These are phyloP conservation scores for Caenorhabditis zanzibari DNA, from an alignment of 2,888 invertebrate species.

Conservation along the genomic window DNA sequence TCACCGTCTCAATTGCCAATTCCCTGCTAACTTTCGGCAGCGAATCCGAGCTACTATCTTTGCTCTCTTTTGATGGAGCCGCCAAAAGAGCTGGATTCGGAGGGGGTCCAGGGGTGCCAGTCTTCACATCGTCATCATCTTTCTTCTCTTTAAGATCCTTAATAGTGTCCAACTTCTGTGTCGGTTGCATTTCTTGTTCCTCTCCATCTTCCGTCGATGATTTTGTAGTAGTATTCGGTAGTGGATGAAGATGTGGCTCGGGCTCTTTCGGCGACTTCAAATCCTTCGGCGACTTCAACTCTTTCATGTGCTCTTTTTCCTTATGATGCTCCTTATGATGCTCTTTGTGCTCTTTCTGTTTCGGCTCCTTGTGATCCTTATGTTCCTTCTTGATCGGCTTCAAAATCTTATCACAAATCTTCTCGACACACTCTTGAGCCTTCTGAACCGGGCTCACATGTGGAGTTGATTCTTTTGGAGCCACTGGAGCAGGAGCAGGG, in stretches of 20 bases:
- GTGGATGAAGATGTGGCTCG: not conserved
- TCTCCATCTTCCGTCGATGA: constrained; percentile 25
- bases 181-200: constrained; percentile 11
- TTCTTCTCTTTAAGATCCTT: constrained; percentile 20
- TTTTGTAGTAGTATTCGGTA: constrained; percentile 4
- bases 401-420: constrained; percentile 19
- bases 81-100: not conserved
- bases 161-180: not conserved
- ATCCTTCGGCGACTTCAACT: not conserved
- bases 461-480: constrained; percentile 8
- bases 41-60: not conserved
- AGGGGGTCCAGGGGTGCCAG: not conserved
- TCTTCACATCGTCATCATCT: constrained; percentile 12
- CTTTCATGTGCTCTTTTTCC: not conserved
- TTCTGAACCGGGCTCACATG: constrained; percentile 8
- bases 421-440: constrained; percentile 27
- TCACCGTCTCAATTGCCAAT: not conserved
- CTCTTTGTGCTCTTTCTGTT: constrained; percentile 1
- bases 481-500: not conserved
- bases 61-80: not conserved
- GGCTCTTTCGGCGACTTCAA: constrained; percentile 1
- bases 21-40: not conserved
- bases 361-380: constrained; percentile 7
- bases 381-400: constrained; percentile 13
- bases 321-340: constrained; percentile 6